Base-by-base conservation (phyloP, 2,113 vertebrate species). In the Lucifuga dentata region DNA sequence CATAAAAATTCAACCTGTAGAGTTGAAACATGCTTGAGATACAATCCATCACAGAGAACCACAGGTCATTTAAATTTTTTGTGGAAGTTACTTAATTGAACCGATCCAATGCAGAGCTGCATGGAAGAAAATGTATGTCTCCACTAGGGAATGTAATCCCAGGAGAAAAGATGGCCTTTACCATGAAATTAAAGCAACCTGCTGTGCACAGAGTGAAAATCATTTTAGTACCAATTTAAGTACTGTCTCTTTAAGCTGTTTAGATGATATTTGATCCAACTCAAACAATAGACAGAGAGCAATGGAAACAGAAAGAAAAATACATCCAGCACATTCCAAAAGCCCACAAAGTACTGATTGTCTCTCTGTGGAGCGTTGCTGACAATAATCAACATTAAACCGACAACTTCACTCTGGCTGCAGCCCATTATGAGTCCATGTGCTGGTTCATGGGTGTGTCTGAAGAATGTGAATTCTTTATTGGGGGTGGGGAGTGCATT, bases 361-460 rank as follows among this genome's bases (percentile, higher is more conserved):
- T 57, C 46, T 58, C 29, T n/a, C 44, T 38, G 46, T 61, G 15
- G 48, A 75, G 56, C 33, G 33, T 35, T 16, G 21, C 50, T 29
- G 40, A 53, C 56, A 48, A 46, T 11, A 52, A 11, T 15, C 1
- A 5, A 67, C 62, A n/a, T 40, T 23, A 48, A 74, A 17, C 23
- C 35, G 56, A 65, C 17, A 52, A 45, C 43, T 51, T n/a, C 36
- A 50, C 0, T 1, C 11, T 19, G 43, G n/a, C 43, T 32, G 16
- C 19, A 38, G 3, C 33, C 61, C 45, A 20, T 38, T 17, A 40
- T 8, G 1, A 38, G 16, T 38, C 44, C 21, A 8, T 26, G 16
- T 23, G 38, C 52, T 23, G 46, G 24, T 44, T 48, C 10, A 35
- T 17, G 19, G 40, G 33, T 10, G 26, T 24, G n/a, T 5, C 63